Evolutionary conservation across 2,797 vertebrate species (phyloP).

Genomic region (Dendrocincla fuliginosa): DNA sequence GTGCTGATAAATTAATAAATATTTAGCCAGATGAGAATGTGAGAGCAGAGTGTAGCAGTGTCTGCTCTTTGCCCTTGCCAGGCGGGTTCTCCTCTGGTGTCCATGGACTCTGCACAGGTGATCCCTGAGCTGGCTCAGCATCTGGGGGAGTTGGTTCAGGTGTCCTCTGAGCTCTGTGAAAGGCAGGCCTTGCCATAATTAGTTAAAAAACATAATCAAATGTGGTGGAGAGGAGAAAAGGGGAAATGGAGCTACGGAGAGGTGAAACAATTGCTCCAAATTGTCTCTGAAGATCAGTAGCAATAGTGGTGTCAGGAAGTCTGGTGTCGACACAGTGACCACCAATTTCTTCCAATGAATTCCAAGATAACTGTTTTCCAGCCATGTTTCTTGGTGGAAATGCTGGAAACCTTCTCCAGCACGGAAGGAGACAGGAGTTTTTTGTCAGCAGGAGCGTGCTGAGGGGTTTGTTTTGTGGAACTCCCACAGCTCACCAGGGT

Average conservation of each 20-base stretch:
- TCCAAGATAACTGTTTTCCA: background rate
- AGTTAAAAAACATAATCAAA: background rate
- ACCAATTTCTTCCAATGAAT: background rate
- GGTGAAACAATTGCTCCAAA: background rate
- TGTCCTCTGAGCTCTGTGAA: background rate
- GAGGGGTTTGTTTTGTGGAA: background rate
- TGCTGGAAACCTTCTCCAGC: background rate
- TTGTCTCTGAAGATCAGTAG: background rate
- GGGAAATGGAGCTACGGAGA: background rate
- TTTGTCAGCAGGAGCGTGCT: background rate
- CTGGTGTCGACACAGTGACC: background rate
- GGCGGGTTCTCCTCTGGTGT: background rate
- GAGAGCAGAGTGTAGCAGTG: background rate
- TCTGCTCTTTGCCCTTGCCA: background rate
- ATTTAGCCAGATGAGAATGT: background rate
- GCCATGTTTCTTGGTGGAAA: background rate
- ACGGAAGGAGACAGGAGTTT: background rate
- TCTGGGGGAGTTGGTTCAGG: background rate
- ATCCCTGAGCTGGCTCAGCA: background rate
- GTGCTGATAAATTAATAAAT: background rate
- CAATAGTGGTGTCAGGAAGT: background rate
- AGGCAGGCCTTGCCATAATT: background rate
- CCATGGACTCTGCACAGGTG: background rate
- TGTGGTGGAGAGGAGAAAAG: background rate
- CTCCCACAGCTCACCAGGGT: rapidly evolving